Evolutionary conservation across 2,888 invertebrate species (phyloP).

Genomic region (Sipha maydis): DNA sequence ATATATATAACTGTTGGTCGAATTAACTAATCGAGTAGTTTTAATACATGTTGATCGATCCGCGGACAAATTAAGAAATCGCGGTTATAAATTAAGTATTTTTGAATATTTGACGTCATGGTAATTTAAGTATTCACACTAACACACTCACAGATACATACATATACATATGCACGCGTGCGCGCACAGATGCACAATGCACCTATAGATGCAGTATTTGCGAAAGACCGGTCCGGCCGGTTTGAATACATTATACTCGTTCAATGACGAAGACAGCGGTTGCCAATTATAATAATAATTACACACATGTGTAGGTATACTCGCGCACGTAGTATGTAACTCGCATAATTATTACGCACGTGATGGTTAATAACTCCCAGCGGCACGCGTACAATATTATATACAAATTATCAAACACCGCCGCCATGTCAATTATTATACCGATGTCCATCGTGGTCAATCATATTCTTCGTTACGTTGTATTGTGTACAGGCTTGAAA

Average conservation of each 20-base stretch:
- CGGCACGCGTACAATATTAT: conserved; percentile 32
- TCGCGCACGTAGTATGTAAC: neutral
- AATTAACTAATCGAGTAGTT: no score
- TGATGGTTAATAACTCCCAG: conserved; percentile 22
- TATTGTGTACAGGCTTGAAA: neutral
- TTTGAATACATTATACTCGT: conserved; percentile 1
- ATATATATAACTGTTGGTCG: no score
- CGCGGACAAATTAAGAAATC: no score
- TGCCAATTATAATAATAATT: conserved; percentile 35
- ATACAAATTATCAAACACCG: conserved; percentile 22
- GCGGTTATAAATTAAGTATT: no score
- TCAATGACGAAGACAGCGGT: neutral
- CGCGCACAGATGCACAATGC: no score
- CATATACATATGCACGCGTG: neutral
- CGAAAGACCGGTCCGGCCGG: conserved; percentile 30
- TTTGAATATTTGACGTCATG: no score
- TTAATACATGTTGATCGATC: no score
- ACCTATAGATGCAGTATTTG: neutral
- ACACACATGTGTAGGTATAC: neutral
- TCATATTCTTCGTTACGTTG: conserved; percentile 2
- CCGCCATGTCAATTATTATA: neutral
- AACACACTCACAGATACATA: neutral
- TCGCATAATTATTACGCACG: conserved; percentile 27
- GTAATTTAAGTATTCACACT: no score
- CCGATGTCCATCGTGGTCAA: neutral